phyloP scores from a whole-genome alignment of 2,888 invertebrate species.

The Alentia gelatinosa region DNA sequence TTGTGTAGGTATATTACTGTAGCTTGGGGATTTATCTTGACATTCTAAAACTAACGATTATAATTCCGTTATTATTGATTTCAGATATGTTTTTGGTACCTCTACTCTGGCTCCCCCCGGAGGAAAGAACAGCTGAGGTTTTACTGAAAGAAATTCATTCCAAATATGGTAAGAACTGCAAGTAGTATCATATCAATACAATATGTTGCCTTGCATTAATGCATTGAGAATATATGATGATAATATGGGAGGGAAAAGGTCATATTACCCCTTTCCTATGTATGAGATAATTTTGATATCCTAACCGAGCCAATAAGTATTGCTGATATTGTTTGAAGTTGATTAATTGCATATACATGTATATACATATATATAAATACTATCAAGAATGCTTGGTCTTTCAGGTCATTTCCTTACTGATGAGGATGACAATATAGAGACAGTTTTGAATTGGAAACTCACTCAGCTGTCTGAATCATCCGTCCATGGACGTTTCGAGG shows the following conservation, averaged over 20 bases:
- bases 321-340: too few relatives aligned
- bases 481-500: constrained; percentile 1
- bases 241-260: background rate
- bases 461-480: background rate
- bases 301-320: background rate
- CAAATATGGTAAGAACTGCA: background rate
- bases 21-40: too few relatives aligned
- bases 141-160: constrained; percentile 30
- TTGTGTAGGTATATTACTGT: too few relatives aligned
- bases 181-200: background rate
- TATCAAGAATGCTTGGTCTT: too few relatives aligned
- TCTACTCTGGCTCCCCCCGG: constrained; percentile 21
- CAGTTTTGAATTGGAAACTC: constrained; percentile 24
- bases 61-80: too few relatives aligned
- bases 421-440: constrained; percentile 19
- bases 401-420: constrained; percentile 12
- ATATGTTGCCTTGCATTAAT: background rate
- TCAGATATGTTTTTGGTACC: constrained; percentile 42
- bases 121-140: constrained; percentile 14
- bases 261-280: background rate
- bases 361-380: too few relatives aligned
- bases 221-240: background rate
- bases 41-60: too few relatives aligned
- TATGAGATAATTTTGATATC: background rate
- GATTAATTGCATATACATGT: too few relatives aligned